A percentile compares a stretch with the other conserved stretches of the same genome.
Conservation (phyloP, 2,113 vertebrate genomes). For the Oreocharis arfaki region DNA sequence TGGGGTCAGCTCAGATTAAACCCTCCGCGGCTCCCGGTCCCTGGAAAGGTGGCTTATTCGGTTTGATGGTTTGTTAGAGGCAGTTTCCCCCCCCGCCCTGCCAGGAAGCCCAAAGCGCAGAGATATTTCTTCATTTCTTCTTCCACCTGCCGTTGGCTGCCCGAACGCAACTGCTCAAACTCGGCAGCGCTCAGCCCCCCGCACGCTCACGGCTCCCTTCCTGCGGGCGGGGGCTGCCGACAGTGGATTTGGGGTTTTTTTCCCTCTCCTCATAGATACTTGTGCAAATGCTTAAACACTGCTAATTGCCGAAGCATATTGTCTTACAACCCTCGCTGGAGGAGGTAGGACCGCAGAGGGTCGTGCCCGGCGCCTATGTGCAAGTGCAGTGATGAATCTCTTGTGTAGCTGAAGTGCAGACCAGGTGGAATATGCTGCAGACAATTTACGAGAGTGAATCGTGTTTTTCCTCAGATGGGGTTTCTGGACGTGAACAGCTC, state of each 20-base stretch:
- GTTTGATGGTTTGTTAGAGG: conserved; percentile 30
- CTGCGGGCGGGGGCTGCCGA: conserved; percentile 32
- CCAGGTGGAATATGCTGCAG: conserved; percentile 97
- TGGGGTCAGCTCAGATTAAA: not conserved
- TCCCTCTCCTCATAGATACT: not conserved
- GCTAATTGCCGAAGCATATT: conserved; percentile 42
- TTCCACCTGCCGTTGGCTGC: conserved; percentile 73
- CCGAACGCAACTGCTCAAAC: conserved; percentile 16
- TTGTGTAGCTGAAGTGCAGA: conserved; percentile 84
- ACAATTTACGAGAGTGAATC: conserved; percentile 99
- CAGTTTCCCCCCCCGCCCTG: not conserved
- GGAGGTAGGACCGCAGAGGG: conserved; percentile 77
- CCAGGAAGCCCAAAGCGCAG: conserved; percentile 48
- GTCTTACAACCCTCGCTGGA: conserved; percentile 60
- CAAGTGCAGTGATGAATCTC: conserved; percentile 78
- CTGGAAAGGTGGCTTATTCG: conserved; percentile 36
- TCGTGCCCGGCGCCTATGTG: conserved; percentile 78
- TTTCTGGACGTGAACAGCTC: conserved; percentile 86
- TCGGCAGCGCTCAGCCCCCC: conserved; percentile 11
- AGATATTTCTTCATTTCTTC: conserved; percentile 58
- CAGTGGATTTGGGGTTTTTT: not conserved
- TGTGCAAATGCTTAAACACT: not conserved
- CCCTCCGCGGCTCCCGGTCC: conserved; percentile 1
- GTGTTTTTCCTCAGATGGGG: conserved; percentile 93
- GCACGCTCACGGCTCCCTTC: not conserved